phyloP scores from a whole-genome alignment of 2,888 invertebrate genomes.

The Papilio gigon region DNA sequence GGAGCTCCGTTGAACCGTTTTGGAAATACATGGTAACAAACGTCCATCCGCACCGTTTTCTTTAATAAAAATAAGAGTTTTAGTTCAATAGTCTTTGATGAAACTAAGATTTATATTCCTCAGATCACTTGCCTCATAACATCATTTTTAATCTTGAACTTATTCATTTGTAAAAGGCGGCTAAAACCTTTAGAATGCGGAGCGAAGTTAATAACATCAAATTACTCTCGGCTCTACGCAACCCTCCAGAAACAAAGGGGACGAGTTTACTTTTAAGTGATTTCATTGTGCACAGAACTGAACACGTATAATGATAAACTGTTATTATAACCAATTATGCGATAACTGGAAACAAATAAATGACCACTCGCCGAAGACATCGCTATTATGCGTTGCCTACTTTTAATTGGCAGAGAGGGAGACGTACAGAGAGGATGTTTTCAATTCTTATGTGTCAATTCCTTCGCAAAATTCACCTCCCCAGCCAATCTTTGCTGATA shows the following conservation, averaged over 20 bases:
- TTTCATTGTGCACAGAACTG: slow-evolving; percentile 23
- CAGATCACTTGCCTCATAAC: background rate
- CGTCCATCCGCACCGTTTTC: no score
- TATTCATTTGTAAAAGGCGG: slow-evolving; percentile 9
- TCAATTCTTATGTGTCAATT: no score
- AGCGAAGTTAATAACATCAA: slow-evolving; percentile 14
- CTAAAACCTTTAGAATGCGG: slow-evolving; percentile 5
- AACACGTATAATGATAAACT: background rate
- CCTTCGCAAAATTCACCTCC: no score
- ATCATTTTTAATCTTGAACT: slow-evolving; percentile 8
- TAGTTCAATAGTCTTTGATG: no score
- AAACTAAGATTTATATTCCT: background rate
- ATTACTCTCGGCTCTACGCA: slow-evolving; percentile 11
- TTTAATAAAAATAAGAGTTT: background rate
- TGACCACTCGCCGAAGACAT: no score
- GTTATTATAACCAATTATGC: background rate
- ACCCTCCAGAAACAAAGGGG: slow-evolving; percentile 19
- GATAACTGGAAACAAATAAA: no score
- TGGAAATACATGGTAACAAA: no score
- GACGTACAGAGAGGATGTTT: no score
- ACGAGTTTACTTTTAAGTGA: slow-evolving; percentile 20
- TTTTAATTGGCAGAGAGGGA: no score
- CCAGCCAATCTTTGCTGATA: no score
- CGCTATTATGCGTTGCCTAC: no score
- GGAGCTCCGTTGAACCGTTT: no score